Conservation (phyloP, 2,113 vertebrate species). For the Urocynchramus pylzowi region DNA sequence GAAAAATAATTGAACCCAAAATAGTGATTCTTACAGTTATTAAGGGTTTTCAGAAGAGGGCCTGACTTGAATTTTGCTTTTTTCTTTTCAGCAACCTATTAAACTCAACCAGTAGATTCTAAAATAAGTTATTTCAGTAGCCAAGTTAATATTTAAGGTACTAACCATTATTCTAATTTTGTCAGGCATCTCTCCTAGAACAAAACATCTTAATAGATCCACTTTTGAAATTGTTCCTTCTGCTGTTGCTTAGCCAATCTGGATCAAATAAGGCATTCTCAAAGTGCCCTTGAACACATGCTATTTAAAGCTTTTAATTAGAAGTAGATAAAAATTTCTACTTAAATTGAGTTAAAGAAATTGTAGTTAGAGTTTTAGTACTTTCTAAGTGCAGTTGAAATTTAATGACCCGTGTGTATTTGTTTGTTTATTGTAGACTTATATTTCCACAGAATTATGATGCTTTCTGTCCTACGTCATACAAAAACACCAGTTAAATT, state of each 20-base stretch:
- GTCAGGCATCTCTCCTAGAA: neutral
- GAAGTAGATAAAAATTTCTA: neutral
- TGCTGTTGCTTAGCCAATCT: neutral
- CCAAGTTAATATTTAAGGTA: neutral
- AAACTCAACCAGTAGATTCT: neutral
- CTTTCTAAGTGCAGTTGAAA: neutral
- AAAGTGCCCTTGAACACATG: neutral
- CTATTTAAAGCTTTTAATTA: neutral
- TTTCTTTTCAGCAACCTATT: neutral
- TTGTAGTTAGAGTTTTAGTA: neutral
- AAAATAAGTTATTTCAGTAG: neutral
- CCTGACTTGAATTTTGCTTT: neutral
- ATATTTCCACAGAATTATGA: constrained; percentile 90
- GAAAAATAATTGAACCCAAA: neutral
- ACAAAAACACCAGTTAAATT: constrained; percentile 95
- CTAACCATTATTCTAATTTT: neutral
- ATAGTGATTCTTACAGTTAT: neutral
- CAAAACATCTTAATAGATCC: neutral
- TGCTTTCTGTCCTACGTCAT: constrained; percentile 92
- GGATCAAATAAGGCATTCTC: neutral
- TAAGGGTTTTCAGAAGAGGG: neutral
- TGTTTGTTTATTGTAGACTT: constrained; percentile 32
- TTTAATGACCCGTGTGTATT: neutral
- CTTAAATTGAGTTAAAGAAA: neutral
- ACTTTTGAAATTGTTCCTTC: neutral